Conservation (phyloP, 2,797 vertebrate species). For the Anomalospiza imberbis region DNA sequence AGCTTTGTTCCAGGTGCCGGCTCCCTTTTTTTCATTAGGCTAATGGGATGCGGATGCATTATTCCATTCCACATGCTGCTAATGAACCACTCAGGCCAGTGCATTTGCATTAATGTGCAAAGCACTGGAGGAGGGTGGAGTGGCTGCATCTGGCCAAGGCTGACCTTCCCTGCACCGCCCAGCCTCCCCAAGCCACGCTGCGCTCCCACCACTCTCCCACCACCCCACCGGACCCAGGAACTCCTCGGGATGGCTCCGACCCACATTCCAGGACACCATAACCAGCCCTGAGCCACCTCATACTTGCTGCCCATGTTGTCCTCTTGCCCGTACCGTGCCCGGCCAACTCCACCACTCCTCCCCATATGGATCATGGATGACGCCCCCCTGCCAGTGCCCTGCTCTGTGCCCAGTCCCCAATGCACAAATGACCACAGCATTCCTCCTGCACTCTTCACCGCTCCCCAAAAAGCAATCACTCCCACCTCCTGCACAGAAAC, state of each 20-base stretch:
- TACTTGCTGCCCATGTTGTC: neutral
- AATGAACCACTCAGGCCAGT: constrained; percentile 73
- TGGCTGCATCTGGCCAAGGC: constrained; percentile 54
- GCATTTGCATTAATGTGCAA: constrained; percentile 71
- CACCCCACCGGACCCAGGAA: neutral
- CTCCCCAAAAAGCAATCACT: neutral
- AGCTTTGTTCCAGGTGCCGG: constrained; percentile 72
- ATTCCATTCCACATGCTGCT: constrained; percentile 70
- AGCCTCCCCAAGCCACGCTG: neutral
- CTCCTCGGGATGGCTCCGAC: neutral
- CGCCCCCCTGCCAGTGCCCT: no score
- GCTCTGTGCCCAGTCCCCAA: neutral
- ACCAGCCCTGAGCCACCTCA: neutral
- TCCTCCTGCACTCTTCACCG: neutral
- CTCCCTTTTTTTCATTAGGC: constrained; percentile 72
- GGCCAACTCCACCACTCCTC: neutral
- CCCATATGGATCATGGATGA: rapidly evolving
- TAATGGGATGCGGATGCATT: constrained; percentile 74
- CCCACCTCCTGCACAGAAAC: neutral
- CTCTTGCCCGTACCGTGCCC: rapidly evolving
- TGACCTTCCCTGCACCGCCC: constrained; percentile 25
- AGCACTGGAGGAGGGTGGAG: constrained; percentile 55
- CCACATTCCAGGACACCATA: constrained; percentile 13
- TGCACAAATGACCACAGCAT: neutral
- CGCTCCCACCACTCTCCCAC: neutral